Percentiles rank a stretch among this genome's conserved stretches.
These are phyloP conservation scores for Beris chalybata DNA, from an alignment of 2,888 invertebrate genomes.

Conservation along the genomic window DNA sequence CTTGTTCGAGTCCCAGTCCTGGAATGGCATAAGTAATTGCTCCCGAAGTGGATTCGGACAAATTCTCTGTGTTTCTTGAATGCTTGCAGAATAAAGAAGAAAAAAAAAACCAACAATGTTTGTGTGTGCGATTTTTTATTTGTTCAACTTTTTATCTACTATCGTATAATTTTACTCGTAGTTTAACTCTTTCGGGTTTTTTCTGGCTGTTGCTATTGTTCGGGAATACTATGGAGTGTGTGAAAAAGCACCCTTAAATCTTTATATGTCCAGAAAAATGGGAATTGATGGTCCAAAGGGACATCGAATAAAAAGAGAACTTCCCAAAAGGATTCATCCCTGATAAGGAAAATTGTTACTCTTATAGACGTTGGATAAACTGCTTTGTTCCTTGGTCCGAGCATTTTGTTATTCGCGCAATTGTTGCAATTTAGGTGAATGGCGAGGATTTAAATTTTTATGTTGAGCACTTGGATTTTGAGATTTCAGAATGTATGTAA, in stretches of 20 bases:
- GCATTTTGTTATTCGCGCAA: no score
- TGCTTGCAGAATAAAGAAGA: conserved; percentile 15
- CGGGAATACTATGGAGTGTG: no score
- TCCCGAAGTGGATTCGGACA: conserved; percentile 44
- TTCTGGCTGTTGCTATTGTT: no score
- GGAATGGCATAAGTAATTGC: conserved; percentile 55
- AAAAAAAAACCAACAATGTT: neutral
- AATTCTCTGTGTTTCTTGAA: conserved; percentile 34
- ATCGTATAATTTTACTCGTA: no score
- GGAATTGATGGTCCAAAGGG: conserved; percentile 14
- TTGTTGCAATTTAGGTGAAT: no score
- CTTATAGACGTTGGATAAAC: neutral
- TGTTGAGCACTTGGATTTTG: no score
- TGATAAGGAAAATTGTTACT: neutral
- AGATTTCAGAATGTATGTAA: no score
- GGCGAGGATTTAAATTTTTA: no score
- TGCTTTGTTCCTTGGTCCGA: no score
- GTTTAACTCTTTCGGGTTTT: no score
- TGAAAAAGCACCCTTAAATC: neutral
- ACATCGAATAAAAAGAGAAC: conserved; percentile 2
- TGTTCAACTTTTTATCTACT: no score
- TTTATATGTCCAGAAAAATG: conserved; percentile 8
- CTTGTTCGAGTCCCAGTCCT: conserved; percentile 53
- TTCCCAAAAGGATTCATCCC: neutral
- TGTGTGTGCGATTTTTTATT: conserved; percentile 11